phyloP scores from a whole-genome alignment of 64 coral and sea anemone species.

The Porites australiensis region DNA sequence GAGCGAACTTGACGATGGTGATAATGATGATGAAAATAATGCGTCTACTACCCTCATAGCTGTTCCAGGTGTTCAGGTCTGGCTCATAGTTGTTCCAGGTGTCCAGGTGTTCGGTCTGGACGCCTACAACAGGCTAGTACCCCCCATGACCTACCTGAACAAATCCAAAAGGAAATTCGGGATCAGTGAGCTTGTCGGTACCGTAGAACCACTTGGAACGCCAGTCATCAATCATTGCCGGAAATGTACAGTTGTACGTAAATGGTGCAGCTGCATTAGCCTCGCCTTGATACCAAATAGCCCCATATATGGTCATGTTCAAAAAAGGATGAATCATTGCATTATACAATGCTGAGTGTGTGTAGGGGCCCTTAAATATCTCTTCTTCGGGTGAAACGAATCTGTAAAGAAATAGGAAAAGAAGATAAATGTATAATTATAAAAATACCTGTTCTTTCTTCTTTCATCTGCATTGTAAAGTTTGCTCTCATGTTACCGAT shows the following conservation, averaged over 20 bases:
- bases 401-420: background rate
- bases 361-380: constrained; percentile 2
- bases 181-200: constrained; percentile 71
- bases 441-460: too few relatives aligned
- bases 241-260: constrained; percentile 97
- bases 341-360: constrained; percentile 85
- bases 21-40: too few relatives aligned
- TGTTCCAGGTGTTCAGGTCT: too few relatives aligned
- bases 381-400: constrained; percentile 19
- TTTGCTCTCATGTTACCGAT: too few relatives aligned
- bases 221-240: constrained; percentile 99
- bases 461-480: too few relatives aligned
- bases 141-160: constrained; percentile 73
- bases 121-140: background rate
- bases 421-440: background rate
- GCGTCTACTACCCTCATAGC: too few relatives aligned
- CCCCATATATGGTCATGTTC: constrained; percentile 99
- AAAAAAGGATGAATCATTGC: constrained; percentile 95
- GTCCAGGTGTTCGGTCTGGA: too few relatives aligned
- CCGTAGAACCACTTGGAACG: constrained; percentile 88
- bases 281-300: constrained; percentile 99
- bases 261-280: constrained; percentile 60
- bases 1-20: too few relatives aligned
- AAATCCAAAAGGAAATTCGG: constrained; percentile 96
- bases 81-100: too few relatives aligned